Evolutionary conservation across 2,797 vertebrate genomes (phyloP), one percentile per base, ranked within the genome.

Genomic region (Mormyrops attenuatus): DNA sequence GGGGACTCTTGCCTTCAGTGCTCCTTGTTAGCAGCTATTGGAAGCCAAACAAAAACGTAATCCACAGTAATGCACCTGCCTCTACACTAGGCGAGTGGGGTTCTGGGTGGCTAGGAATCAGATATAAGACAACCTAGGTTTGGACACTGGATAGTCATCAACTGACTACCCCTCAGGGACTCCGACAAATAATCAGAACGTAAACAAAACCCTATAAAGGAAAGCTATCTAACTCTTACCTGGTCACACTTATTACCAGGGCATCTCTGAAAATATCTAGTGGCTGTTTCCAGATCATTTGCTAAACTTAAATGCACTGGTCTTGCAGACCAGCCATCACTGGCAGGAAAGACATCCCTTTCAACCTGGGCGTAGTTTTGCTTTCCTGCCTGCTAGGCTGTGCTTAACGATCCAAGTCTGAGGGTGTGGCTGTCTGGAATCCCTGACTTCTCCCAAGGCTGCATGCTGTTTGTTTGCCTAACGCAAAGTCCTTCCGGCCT

Each of bases 401-500:
- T 30, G 82, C n/a, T 15, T 15, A 52, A 13, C 20, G 41, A 22
- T 85, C 7, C 47, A 85, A 3, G n/a, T 52, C 44, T 52, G 82
- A 52, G 82, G 47, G 82, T 22, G 41, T 22, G 47, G 44, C 20
- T 47, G 38, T 13, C 77, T 8, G 17, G 47, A 50, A 85, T 30
- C 82, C 4, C 7, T 13, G 11, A 85, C 47, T 22, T 52, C 82
- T 44, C 34, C 15, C 15, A 85, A 50, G n/a, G 82, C 44, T 50
- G n/a, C 82, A 26, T 47, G 82, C 82, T 50, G 82, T 50, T 85
- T 47, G 41, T 50, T 50, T 50, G 82, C 41, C 82, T 26, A 85
- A 93, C 92, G 92, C 92, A 92, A 53, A 50, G 15, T 15, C 88
- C 13, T 89, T 92, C 88, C 87, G 6, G 38, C 90, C 89, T 89